Evolutionary conservation across 2,797 vertebrate species (phyloP).

Genomic region (Melanotaenia maccullochi): DNA sequence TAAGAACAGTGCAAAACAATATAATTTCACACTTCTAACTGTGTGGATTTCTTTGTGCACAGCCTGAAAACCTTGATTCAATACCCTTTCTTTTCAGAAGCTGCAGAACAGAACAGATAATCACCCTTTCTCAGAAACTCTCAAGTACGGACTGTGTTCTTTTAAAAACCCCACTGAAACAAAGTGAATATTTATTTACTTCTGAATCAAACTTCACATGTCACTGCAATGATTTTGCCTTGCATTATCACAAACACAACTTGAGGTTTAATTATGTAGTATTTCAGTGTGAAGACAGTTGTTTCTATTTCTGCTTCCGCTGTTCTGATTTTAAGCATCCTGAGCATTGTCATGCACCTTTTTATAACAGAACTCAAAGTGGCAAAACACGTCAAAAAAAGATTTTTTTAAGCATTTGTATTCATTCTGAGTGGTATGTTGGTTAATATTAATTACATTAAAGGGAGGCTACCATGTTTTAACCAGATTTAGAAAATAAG

Average conservation of each 20-base stretch:
- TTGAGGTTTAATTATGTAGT: slow-evolving; percentile 27
- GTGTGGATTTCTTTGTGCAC: slow-evolving; percentile 8
- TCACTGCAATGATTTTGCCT: slow-evolving; percentile 21
- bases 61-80: slow-evolving; percentile 39
- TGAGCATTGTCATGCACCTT: neutral
- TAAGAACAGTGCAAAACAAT: slow-evolving; percentile 40
- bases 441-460: neutral
- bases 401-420: neutral
- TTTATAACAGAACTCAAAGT: neutral
- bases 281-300: neutral
- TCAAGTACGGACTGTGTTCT: neutral
- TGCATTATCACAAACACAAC: slow-evolving; percentile 27
- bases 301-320: slow-evolving; percentile 3
- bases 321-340: slow-evolving; percentile 9
- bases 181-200: slow-evolving; percentile 46
- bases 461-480: neutral
- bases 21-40: slow-evolving; percentile 36
- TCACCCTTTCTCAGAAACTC: slow-evolving; percentile 18
- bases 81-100: slow-evolving; percentile 19
- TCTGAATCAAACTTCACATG: slow-evolving; percentile 41
- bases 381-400: too few species aligned
- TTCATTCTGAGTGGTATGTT: neutral
- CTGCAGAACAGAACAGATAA: slow-evolving; percentile 32
- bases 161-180: slow-evolving; percentile 28
- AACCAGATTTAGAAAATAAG: neutral